Base-by-base conservation (phyloP, 2,888 invertebrate species). In the Drosophila flavopinicola region DNA sequence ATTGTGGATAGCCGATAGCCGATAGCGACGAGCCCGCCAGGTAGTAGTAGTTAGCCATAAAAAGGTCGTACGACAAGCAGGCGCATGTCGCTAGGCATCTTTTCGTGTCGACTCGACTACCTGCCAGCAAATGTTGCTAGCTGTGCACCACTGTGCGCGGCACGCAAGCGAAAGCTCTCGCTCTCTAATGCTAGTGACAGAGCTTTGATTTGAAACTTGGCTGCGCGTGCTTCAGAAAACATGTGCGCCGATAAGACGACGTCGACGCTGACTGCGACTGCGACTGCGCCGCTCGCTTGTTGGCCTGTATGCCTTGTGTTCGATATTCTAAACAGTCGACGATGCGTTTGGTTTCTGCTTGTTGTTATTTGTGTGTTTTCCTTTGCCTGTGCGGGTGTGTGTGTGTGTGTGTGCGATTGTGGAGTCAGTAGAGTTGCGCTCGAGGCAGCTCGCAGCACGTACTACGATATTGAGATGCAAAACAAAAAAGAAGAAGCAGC, bases 171-270 rank as follows among this genome's bases (percentile, higher is more conserved):
- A 39, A 51, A 66, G 73, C 79, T 78, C 66, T 47, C 47, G 41
- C 79, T 78, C 66, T 47, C 47, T 41, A 49, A 58, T 42, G 49
- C 23, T 24, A 24, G n/a, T n/a, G n/a, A n/a, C n/a, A n/a, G 30
- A 56, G 63, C 47, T 61, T 60, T 72, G 63, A 64, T 75, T 66
- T 60, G 61, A 52, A 72, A 78, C 78, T 75, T 57, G 75, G 51
- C 45, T 82, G 78, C 29, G 66, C 44, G 49, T 38, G 54, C 57
- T 29, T 38, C 5, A 30, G 4, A 49, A 24, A 32, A n/a, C n/a
- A n/a, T n/a, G n/a, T n/a, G n/a, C n/a, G n/a, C n/a, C 20, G 30
- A 20, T 20, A 44, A 44, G 44, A 30, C 20, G 44, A 30, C 20
- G 29, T 29, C 11, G 25, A 39, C 30, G 27, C 20, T 25, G 61